Percentiles rank a stretch among this genome's conserved stretches.
phyloP scores from a whole-genome alignment of 2,888 invertebrate species.

The Sicus ferrugineus region DNA sequence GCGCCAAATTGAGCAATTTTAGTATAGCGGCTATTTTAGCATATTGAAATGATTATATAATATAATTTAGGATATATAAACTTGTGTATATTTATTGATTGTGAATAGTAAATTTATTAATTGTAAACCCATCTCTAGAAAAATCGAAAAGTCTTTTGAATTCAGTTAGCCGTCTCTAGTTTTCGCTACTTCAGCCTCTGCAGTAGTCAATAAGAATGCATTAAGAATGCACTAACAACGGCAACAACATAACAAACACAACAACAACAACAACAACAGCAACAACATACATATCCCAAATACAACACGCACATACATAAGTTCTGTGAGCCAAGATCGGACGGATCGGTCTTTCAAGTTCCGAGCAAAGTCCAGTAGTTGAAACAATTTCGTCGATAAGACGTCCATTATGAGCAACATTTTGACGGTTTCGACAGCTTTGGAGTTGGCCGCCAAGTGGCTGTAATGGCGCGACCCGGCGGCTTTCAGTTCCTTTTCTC shows the following conservation, averaged over 20 bases:
- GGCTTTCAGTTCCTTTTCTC: conserved; percentile 28
- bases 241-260: background rate
- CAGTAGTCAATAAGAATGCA: background rate
- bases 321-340: conserved; percentile 3
- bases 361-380: conserved; percentile 58
- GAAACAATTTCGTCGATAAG: conserved; percentile 59
- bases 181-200: too few species aligned
- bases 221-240: background rate
- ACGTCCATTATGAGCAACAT: conserved; percentile 61
- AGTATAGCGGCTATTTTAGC: conserved; percentile 65
- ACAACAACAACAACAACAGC: background rate
- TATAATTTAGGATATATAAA: too few species aligned
- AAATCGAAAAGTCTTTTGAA: background rate
- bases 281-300: conserved; percentile 4
- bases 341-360: conserved; percentile 30
- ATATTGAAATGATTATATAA: conserved; percentile 45
- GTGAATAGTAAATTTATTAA: background rate
- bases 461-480: conserved; percentile 20
- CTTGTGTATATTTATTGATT: background rate
- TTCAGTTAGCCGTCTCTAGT: background rate
- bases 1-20: conserved; percentile 59
- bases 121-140: too few species aligned
- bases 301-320: background rate
- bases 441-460: conserved; percentile 53
- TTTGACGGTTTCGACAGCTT: conserved; percentile 59